Conservation (phyloP, 1,140 invertebrate species). For the Pseudachorutes palmiensis region DNA sequence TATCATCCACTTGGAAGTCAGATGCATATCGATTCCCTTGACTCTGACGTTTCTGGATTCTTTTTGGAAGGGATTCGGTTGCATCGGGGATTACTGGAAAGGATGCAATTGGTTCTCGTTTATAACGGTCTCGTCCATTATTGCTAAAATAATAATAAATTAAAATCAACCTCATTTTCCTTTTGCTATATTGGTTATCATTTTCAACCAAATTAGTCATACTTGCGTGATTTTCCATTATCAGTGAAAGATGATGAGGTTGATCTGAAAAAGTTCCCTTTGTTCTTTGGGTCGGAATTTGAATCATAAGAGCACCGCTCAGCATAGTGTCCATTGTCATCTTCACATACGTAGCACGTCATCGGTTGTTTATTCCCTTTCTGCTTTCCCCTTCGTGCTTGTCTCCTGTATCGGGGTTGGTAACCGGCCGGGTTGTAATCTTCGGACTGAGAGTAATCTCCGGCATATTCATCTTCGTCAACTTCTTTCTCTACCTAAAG, state of each 20-base stretch:
- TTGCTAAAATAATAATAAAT: background rate
- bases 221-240: conserved; percentile 25
- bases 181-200: background rate
- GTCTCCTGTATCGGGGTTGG: conserved; percentile 30
- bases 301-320: conserved; percentile 37
- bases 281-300: conserved; percentile 28
- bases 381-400: conserved; percentile 11
- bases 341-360: conserved; percentile 38
- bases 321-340: conserved; percentile 35
- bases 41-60: conserved; percentile 23
- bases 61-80: conserved; percentile 21
- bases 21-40: conserved; percentile 11
- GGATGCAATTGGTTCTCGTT: background rate
- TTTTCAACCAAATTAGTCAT: background rate
- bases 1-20: background rate
- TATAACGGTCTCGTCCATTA: conserved; percentile 7
- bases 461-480: conserved; percentile 29
- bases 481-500: conserved; percentile 32
- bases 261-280: conserved; percentile 31
- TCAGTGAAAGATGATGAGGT: conserved; percentile 33
- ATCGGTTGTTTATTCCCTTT: conserved; percentile 26
- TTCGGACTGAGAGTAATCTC: conserved; percentile 26
- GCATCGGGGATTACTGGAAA: background rate
- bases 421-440: conserved; percentile 34
- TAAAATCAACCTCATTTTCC: background rate